Percentiles rank a stretch among this genome's conserved stretches.
phyloP scores from a whole-genome alignment of 2,888 invertebrate species.

The Hemaris fuciformis region DNA sequence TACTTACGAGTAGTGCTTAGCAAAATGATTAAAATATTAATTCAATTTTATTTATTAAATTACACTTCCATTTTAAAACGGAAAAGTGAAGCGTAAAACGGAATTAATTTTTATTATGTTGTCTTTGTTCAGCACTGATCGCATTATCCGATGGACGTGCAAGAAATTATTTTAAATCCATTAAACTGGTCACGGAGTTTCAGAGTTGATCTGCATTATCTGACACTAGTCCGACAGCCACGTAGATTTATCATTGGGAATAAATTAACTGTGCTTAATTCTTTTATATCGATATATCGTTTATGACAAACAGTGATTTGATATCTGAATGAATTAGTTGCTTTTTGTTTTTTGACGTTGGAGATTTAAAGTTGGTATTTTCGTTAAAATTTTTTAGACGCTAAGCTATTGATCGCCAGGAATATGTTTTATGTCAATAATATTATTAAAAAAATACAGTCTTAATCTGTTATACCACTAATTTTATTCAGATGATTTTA shows the following conservation, averaged over 20 bases:
- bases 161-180: conserved; percentile 24
- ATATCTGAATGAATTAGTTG: neutral
- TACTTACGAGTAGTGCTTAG: too few species aligned
- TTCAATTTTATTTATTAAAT: too few species aligned
- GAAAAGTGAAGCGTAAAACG: neutral
- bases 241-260: conserved; percentile 56
- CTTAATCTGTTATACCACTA: too few species aligned
- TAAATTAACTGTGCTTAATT: conserved; percentile 69
- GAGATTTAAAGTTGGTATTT: too few species aligned
- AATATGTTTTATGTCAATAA: too few species aligned
- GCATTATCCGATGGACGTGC: conserved; percentile 33
- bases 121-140: conserved; percentile 28
- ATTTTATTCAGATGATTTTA: too few species aligned
- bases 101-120: neutral
- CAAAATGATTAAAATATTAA: too few species aligned
- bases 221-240: conserved; percentile 63
- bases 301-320: conserved; percentile 2
- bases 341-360: neutral
- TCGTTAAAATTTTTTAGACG: too few species aligned
- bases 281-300: conserved; percentile 60
- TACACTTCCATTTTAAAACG: neutral
- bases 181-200: conserved; percentile 26
- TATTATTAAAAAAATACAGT: too few species aligned
- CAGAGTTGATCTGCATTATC: conserved; percentile 41
- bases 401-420: too few species aligned